Evolutionary conservation across 2,888 invertebrate genomes (phyloP), one percentile per base, ranked within the genome.

Genomic region (Cosmia trapezina): DNA sequence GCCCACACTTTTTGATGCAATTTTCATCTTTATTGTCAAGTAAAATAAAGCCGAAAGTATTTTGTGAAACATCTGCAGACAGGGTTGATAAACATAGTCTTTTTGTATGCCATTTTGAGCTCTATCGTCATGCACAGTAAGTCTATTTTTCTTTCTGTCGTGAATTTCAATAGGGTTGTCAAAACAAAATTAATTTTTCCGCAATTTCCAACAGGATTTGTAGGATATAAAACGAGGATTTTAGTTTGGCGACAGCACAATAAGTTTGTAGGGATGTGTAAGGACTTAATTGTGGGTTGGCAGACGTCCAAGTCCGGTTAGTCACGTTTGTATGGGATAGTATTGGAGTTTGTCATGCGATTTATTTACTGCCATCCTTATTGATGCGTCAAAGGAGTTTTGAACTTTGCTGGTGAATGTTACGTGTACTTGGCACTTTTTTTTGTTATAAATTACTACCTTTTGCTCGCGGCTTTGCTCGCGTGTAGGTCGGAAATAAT

Each of bases 251-350:
- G 79, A 78, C 79, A 66, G 80, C 79, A 53, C n/a, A 53, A 73
- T 78, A 71, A 78, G 49, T 83, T 72, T 63, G 83, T 54, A 69
- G 73, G 64, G 74, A 80, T 70, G 59, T 67, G 70, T 69, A 75
- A 74, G 80, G 72, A 73, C 75, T 77, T 75, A 76, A 74, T 78
- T 66, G 66, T 73, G 73, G 62, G 56, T 65, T 84, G 84, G 84
- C 86, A 53, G 49, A 1, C 11, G 1, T 68, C 84, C 84, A 86
- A 60, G 41, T 14, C n/a, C 19, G 11, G 62, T 84, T 78, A 84
- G 81, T 86, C 84, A 84, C 70, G 80, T 53, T 51, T 45, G 57
- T 79, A 69, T 63, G 37, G 73, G 72, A 85, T 83, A 57, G 66
- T 71, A 78, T 71, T 49, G 54, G 59, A 62, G 68, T 83, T 83